Base-by-base conservation (phyloP, 2,888 invertebrate genomes). In the Eupeodes luniger region DNA sequence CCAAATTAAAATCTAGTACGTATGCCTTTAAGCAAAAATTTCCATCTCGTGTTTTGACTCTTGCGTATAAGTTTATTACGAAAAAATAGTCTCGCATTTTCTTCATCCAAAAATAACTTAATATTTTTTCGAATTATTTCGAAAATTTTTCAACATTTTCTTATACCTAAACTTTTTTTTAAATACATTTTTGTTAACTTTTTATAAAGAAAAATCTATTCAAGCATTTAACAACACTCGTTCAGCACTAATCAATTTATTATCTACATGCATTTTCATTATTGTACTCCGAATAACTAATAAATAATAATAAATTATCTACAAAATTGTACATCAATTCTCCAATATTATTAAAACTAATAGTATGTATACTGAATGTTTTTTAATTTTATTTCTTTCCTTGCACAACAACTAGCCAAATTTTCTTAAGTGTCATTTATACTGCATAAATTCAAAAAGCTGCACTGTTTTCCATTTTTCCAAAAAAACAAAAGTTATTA, bases 321-420 rank as follows among this genome's bases (percentile, higher is more conserved):
- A 74, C 47, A 77, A 57, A 67, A 57, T 49, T 77, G 16, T 61
- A 53, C 19, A 76, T 67, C 53, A 27, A 69, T 62, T 67, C 44
- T 61, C 36, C 47, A 61, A 19, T 57, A 10, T 51, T 44, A 57
- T 14, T 14, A 51, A 75, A 57, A 70, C 67, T 36, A 47, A 44
- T 36, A 81, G 62, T 5, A 59, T 47, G 34, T 61, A n/a, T 51
- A 59, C 5, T 55, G 0, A 36, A 36, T 19, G 53, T 44, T 47
- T 72, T 55, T 69, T 40, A 59, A 19, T 70, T 55, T 36, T 67
- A 19, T 62, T 81, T 57, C 19, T 19, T 62, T 67, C 75, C 78
- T 70, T 76, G 86, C 86, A 86, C 86, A 82, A 79, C 70, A 78
- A 62, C 81, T 84, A 84, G 79, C 84, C 79, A 84, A 85, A 70